Percentiles rank a stretch among this genome's conserved stretches.
Conservation (phyloP, 2,888 invertebrate genomes). For the Nysson spinosus region DNA sequence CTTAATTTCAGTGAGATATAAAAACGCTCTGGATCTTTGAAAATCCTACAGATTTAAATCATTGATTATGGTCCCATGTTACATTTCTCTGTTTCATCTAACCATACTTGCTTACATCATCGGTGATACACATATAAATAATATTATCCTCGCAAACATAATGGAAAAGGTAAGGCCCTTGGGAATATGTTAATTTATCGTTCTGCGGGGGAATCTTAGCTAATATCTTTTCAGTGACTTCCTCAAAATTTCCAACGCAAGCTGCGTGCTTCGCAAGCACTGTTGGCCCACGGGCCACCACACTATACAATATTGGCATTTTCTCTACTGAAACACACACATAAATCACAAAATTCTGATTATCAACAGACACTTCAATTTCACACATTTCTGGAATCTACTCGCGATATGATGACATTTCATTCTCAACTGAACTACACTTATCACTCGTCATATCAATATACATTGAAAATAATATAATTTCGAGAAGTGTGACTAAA, state of each 20-base stretch:
- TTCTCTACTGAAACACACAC: slow-evolving; percentile 40
- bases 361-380: neutral
- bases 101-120: slow-evolving; percentile 84
- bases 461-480: slow-evolving; percentile 5
- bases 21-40: slow-evolving; percentile 93
- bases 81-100: neutral
- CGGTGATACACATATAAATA: slow-evolving; percentile 96
- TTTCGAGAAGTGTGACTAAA: too few species aligned
- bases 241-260: slow-evolving; percentile 95
- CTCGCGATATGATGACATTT: neutral
- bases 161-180: slow-evolving; percentile 95
- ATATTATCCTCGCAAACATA: slow-evolving; percentile 92
- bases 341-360: neutral
- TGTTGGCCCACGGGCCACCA: slow-evolving; percentile 90
- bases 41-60: slow-evolving; percentile 84
- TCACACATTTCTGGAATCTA: too few species aligned
- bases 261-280: slow-evolving; percentile 94
- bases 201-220: slow-evolving; percentile 92
- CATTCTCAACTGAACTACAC: slow-evolving; percentile 1
- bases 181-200: slow-evolving; percentile 94
- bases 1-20: slow-evolving; percentile 94
- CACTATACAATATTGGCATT: slow-evolving; percentile 95
- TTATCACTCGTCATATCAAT: slow-evolving; percentile 24
- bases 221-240: slow-evolving; percentile 95
- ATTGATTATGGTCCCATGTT: neutral